Conservation (phyloP, 2,797 vertebrate species). For the Enteromius treurensis region DNA sequence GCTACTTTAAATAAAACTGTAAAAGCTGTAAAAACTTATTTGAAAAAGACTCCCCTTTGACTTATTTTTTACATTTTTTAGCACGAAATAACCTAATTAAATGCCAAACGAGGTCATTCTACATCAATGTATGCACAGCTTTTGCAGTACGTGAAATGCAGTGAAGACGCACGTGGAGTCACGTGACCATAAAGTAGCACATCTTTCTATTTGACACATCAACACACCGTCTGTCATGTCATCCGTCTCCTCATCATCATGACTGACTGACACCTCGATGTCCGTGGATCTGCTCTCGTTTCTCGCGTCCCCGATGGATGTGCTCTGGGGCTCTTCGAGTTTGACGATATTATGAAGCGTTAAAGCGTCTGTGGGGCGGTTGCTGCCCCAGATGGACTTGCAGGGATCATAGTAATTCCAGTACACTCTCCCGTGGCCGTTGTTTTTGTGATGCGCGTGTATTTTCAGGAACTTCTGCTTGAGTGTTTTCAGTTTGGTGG, state of each 20-base stretch:
- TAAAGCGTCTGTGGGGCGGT: not conserved
- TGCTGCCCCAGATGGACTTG: constrained; percentile 27
- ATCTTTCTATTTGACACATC: not conserved
- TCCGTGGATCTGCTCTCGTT: constrained; percentile 4
- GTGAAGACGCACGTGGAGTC: not conserved
- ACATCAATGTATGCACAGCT: not conserved
- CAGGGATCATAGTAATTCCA: constrained; percentile 34
- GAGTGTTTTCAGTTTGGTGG: constrained; percentile 38
- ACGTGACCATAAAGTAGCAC: not conserved
- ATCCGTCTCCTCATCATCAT: constrained; percentile 11
- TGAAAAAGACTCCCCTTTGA: not conserved
- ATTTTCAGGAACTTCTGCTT: constrained; percentile 35
- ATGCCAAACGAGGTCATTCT: not conserved
- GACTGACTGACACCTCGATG: not conserved
- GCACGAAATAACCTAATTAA: not conserved
- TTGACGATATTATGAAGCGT: not conserved
- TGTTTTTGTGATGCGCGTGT: constrained; percentile 25
- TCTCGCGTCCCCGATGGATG: constrained; percentile 11
- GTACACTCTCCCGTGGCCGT: constrained; percentile 12
- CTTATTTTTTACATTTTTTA: too few relatives aligned
- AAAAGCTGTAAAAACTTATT: not conserved
- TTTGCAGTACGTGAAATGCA: not conserved
- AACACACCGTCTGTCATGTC: not conserved
- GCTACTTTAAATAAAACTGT: not conserved
- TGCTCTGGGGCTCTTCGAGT: constrained; percentile 36